Evolutionary conservation across 2,888 invertebrate species (phyloP), one percentile per base, ranked within the genome.

Genomic region (Agapetus fuscipes): DNA sequence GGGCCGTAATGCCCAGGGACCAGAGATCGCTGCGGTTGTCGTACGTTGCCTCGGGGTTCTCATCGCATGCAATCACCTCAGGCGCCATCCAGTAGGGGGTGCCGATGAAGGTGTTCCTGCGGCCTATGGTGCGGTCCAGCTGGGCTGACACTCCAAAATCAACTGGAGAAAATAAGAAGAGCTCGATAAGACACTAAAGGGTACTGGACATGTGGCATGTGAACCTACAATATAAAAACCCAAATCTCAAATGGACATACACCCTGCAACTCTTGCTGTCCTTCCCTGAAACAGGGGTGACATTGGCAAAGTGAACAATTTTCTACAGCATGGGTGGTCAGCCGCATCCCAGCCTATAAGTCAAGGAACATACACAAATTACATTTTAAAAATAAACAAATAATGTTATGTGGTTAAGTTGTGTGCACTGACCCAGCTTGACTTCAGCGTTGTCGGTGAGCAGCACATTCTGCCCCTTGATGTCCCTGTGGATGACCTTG

Each of bases 121-220:
- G 76, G 46, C 98, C 98, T 64, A 99, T 96, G 50, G 98, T 99
- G 57, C 97, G 80, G 71, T 99, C 98, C 59, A 98, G 71, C 68
- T 99, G 98, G 50, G 98, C 98, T 50, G 95, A 95, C 42, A 98
- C 98, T 58, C 98, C 98, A 70, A 98, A 98, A 71, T 98, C 98
- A 57, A 98, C 97, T 86, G 63, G 36, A 61, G 59, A 45, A 29
- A 17, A n/a, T n/a, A n/a, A 3, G 5, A 14, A 15, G 26, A 16
- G 17, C 10, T n/a, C 5, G n/a, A n/a, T 31, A 20, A 20, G 20
- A 6, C n/a, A n/a, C n/a, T n/a, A n/a, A n/a, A n/a, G n/a, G n/a
- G n/a, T n/a, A n/a, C n/a, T n/a, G n/a, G n/a, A n/a, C n/a, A n/a
- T n/a, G n/a, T n/a, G n/a, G n/a, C n/a, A n/a, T n/a, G n/a, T n/a